Base-by-base conservation (phyloP, 37 sponge, comb jelly and placozoan species). In the Axinella damicornis region DNA sequence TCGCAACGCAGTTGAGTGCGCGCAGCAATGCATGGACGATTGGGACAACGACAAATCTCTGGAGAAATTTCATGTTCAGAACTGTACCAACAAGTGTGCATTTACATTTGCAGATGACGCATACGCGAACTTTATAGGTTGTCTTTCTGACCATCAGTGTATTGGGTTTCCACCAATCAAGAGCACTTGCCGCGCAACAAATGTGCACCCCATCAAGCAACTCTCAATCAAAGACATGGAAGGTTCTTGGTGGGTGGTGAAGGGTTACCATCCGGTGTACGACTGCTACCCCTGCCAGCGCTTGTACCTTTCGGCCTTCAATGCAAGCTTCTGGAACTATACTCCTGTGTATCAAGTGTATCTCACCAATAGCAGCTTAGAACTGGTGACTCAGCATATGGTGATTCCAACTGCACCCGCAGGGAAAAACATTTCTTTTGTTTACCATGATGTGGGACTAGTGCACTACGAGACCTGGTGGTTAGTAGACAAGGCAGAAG, bases 281-380 rank as follows among this genome's bases (percentile, higher is more conserved):
- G 75, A 74, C 28, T 74, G 75, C 57, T 74, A 74, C 58, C 75
- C 75, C 27, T 74, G 75, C 53, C 75, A 74, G 32, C 25, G 9
- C 57, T 13, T n/a, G 11, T 12, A 46, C 32, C 22, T 74, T 46
- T 5, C 20, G 16, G 20, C 11, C 32, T 12, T 74, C 27, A 74
- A 74, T 28, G 28, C 18, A 55, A 74, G 27, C 31, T 16, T 53
- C 32, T 74, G 75, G 75, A 27, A 16, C 16, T 74, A 74, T 27
- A 14, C 32, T 25, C 75, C 75, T 55, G 5, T 15, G n/a, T 74
- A 74, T n/a, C 32, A 53, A n/a, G 57, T 53, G 15, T 24, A 14
- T n/a, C 75, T 74, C 16, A 32, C 16, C 57, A 74, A 74, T n/a
- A 30, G 57, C 9, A 74, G 75, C 32, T 33, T 65, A 15, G 24